Evolutionary conservation across 2,888 invertebrate genomes (phyloP).

Genomic region (Anagyrus pseudococci): DNA sequence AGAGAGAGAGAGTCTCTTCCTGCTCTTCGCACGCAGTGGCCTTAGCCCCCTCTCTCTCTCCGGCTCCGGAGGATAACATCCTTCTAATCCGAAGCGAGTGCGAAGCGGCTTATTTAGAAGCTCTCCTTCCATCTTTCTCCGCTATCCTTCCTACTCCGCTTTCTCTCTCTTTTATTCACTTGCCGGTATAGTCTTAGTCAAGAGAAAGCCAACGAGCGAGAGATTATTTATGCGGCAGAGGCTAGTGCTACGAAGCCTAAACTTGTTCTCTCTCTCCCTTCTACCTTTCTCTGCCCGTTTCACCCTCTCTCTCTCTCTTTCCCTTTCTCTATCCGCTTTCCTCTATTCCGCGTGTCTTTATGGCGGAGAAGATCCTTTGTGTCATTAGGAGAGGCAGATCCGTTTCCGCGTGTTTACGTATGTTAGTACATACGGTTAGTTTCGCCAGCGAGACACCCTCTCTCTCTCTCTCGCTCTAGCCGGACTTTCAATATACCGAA

Average conservation of each 20-base stretch:
- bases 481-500: background rate
- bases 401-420: background rate
- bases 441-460: constrained; percentile 4
- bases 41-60: no score
- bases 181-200: constrained; percentile 27
- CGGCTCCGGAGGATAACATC: constrained; percentile 9
- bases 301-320: background rate
- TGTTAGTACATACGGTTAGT: no score
- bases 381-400: constrained; percentile 14
- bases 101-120: constrained; percentile 40
- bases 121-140: constrained; percentile 1
- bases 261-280: background rate
- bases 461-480: no score
- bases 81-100: constrained; percentile 35
- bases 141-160: no score
- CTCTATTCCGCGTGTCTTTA: constrained; percentile 5
- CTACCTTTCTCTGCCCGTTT: background rate
- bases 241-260: background rate
- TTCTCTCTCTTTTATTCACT: no score
- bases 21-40: no score
- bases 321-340: background rate
- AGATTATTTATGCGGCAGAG: constrained; percentile 13
- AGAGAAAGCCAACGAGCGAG: background rate
- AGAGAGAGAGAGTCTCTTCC: no score
- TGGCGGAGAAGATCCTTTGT: constrained; percentile 24